Conservation (phyloP, 2,797 vertebrate genomes). For the Gymnoscopelus microlampas region DNA sequence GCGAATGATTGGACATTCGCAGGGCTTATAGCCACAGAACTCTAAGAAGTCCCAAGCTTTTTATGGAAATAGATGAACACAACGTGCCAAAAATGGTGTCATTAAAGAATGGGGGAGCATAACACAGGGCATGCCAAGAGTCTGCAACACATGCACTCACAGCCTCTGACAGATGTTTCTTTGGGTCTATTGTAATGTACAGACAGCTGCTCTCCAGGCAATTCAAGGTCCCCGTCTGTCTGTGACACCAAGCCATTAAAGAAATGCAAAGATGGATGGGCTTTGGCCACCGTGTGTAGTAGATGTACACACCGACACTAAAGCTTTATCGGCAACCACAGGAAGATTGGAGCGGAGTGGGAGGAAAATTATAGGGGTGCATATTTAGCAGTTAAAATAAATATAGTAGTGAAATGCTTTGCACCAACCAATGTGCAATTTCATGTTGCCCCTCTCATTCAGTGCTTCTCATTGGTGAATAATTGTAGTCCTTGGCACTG, state of each 20-base stretch:
- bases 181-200: slow-evolving; percentile 64
- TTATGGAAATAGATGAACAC: slow-evolving; percentile 1
- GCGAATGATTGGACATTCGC: no score
- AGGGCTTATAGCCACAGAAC: no score
- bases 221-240: slow-evolving; percentile 45
- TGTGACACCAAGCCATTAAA: slow-evolving; percentile 65
- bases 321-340: not conserved
- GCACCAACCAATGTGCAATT: slow-evolving; percentile 3
- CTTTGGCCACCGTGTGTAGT: slow-evolving; percentile 2
- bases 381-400: not conserved
- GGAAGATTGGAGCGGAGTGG: slow-evolving; percentile 7
- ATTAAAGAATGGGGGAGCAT: slow-evolving; percentile 38
- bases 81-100: no score
- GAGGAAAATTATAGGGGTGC: not conserved
- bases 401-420: not conserved
- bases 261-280: slow-evolving; percentile 60
- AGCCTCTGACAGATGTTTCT: slow-evolving; percentile 59
- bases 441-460: slow-evolving; percentile 25
- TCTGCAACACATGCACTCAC: slow-evolving; percentile 38
- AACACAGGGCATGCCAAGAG: slow-evolving; percentile 36
- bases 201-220: slow-evolving; percentile 67
- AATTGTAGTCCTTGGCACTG: slow-evolving; percentile 43
- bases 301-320: no score
- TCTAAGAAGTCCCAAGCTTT: not conserved
- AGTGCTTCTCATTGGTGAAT: slow-evolving; percentile 45